phyloP scores from a whole-genome alignment of 2,113 vertebrate genomes.

The Apaloderma vittatum region DNA sequence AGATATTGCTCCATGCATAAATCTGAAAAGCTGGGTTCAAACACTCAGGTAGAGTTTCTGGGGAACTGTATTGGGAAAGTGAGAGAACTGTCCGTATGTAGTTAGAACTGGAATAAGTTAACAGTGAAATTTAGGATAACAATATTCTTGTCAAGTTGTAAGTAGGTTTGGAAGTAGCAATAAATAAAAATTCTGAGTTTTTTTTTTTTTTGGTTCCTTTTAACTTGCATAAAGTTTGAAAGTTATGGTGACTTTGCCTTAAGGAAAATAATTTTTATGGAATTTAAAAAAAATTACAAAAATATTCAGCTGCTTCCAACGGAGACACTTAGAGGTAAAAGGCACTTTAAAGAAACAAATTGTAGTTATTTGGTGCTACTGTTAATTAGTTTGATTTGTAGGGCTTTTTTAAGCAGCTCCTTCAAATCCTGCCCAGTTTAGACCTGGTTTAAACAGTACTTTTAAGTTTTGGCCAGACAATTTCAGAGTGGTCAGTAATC shows the following conservation, averaged over 20 bases:
- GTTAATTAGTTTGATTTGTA: neutral
- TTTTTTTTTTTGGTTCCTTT: neutral
- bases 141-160: neutral
- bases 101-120: neutral
- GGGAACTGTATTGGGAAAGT: neutral
- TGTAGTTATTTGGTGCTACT: neutral
- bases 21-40: constrained; percentile 97
- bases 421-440: neutral
- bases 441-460: neutral
- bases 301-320: neutral
- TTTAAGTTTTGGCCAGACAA: neutral
- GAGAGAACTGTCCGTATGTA: rapidly evolving
- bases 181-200: neutral
- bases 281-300: neutral
- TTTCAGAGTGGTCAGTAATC: neutral
- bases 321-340: neutral
- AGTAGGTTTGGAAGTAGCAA: neutral
- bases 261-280: too few relatives aligned
- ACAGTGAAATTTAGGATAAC: neutral
- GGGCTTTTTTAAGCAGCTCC: neutral
- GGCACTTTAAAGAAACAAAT: neutral
- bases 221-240: neutral
- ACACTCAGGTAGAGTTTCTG: constrained; percentile 87
- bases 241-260: neutral
- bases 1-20: constrained; percentile 93